phyloP scores from a whole-genome alignment of 2,888 invertebrate species.

The Zygothrica quintamaculata region DNA sequence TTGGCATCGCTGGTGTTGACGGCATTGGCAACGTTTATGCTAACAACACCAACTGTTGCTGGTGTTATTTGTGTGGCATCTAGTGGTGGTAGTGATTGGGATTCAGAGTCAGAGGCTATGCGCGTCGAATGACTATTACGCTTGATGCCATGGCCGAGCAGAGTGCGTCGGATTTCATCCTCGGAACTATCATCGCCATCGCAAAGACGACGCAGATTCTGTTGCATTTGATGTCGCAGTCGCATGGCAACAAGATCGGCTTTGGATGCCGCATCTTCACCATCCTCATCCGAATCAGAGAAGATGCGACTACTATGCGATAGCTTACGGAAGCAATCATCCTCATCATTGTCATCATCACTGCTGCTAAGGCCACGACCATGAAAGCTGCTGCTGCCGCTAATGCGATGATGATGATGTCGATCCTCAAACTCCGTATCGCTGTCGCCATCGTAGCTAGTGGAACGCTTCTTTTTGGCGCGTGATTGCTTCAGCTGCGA shows the following conservation, averaged over 20 bases:
- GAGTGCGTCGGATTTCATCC: conserved; percentile 80
- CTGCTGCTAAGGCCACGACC: conserved; percentile 67
- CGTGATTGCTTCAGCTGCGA: conserved; percentile 94
- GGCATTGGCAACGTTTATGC: neutral
- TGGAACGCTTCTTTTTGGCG: conserved; percentile 94
- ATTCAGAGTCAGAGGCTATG: conserved; percentile 90
- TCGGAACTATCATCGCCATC: conserved; percentile 84
- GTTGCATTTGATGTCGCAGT: conserved; percentile 82
- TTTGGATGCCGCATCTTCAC: conserved; percentile 67
- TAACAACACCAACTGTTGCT: too few relatives aligned
- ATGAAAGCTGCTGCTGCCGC: conserved; percentile 74
- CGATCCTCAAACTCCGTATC: conserved; percentile 87
- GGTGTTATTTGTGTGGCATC: conserved; percentile 43
- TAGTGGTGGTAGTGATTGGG: conserved; percentile 72
- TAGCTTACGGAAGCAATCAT: conserved; percentile 61
- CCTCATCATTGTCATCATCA: conserved; percentile 85
- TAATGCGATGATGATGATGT: conserved; percentile 77
- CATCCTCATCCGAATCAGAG: conserved; percentile 85
- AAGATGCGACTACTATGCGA: conserved; percentile 68
- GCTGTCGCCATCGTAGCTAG: conserved; percentile 95
- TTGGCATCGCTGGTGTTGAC: neutral
- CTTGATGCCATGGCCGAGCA: conserved; percentile 85
- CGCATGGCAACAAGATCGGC: conserved; percentile 49
- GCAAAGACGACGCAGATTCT: conserved; percentile 85
- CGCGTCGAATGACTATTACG: conserved; percentile 89